Percentiles rank a stretch among this genome's conserved stretches.
phyloP scores from a whole-genome alignment of 2,888 invertebrate species.

The Crocallis elinguaria region DNA sequence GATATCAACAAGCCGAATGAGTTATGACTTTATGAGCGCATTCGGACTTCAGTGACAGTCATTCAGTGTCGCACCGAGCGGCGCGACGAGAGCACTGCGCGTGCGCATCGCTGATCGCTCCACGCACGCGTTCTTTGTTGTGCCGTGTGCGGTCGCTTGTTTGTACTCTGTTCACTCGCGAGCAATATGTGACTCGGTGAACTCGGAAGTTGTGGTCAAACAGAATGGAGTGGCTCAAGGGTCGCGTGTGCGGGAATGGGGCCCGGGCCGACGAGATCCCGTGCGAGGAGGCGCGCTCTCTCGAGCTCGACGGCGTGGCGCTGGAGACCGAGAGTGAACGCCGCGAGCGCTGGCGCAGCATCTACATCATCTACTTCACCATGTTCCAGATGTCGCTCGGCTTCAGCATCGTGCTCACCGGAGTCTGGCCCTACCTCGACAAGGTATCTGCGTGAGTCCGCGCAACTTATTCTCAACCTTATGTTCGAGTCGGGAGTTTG shows the following conservation, averaged over 20 bases:
- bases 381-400: constrained; percentile 96
- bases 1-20: constrained; percentile 4
- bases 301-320: constrained; percentile 12
- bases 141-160: too few species aligned
- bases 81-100: constrained; percentile 33
- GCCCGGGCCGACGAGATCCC: constrained; percentile 22
- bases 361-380: constrained; percentile 93
- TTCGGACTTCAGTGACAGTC: too few species aligned
- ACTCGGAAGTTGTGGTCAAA: background rate
- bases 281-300: constrained; percentile 24
- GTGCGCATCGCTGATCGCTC: constrained; percentile 38
- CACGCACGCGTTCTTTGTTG: constrained; percentile 39
- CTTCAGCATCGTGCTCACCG: constrained; percentile 94
- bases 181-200: constrained; percentile 23
- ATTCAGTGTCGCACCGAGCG: background rate
- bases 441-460: constrained; percentile 86
- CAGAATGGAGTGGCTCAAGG: constrained; percentile 65
- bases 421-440: constrained; percentile 94
- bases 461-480: background rate
- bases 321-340: constrained; percentile 89
- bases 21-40: too few species aligned
- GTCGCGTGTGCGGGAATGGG: constrained; percentile 42
- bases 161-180: too few species aligned
- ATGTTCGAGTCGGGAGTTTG: background rate
- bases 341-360: constrained; percentile 90